Evolutionary conservation across 30 jellyfish, hydroid and myxozoan genomes (phyloP), one percentile per base, ranked within the genome.

Genomic region (Chrysaora quinquecirrha): DNA sequence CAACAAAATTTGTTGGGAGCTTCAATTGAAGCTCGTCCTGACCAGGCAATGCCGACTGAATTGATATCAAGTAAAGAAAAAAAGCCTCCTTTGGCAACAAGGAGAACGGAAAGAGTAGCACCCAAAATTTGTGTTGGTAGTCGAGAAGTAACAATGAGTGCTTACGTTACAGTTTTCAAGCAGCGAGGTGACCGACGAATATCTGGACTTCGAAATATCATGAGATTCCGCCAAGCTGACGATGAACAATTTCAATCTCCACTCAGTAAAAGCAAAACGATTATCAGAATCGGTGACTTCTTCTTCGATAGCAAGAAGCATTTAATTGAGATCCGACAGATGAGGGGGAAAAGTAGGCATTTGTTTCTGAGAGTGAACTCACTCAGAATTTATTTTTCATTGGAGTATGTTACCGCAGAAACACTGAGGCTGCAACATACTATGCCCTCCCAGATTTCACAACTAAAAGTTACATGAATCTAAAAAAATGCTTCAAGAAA

Each of bases 161-260:
- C 74, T 2, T 62, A 62, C 33, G 74, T 62, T 16, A 62, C 74
- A 1, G 3, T 62, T 21, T 62, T n/a, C 33, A 62, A 62, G 33
- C 74, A 62, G 25, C 31, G 74, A 62, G 74, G 74, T 11, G 74
- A 62, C 7, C 30, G 33, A 16, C 20, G 74, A 62, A 62, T 62
- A n/a, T 62, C 74, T 10, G 74, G 74, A 31, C 74, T 62, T n/a
- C 6, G 74, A 31, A 62, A 62, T 62, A 62, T 62, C 35, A 20
- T 62, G n/a, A 2, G 74, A 62, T 62, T 62, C 25, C 74, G 74
- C 21, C 74, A 62, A 62, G 31, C 74, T 3, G 74, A 62, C 25
- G 74, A 62, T 16, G 74, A n/a, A n/a, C n/a, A n/a, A n/a, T n/a
- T n/a, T n/a, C n/a, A 62, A 14, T 21, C 74, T 0, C 38, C 20